Conservation (phyloP, 2,113 vertebrate species). For the Alosa alosa region DNA sequence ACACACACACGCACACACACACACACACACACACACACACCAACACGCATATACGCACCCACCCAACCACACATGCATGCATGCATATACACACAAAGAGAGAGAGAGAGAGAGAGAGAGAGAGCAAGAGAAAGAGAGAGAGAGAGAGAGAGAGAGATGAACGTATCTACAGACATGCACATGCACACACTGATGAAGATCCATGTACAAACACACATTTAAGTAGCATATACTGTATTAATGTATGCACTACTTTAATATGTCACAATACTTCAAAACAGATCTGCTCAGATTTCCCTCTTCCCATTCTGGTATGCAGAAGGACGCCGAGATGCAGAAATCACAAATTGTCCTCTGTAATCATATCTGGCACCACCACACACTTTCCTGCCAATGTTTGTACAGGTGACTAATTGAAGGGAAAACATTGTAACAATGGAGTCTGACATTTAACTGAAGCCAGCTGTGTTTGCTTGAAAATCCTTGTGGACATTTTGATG, state of each 20-base stretch:
- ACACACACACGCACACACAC: not conserved
- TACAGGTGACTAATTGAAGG: conserved; percentile 19
- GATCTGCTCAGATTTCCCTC: not conserved
- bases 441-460: conserved; percentile 16
- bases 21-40: conserved; percentile 7
- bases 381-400: not conserved
- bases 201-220: not conserved
- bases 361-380: conserved; percentile 2
- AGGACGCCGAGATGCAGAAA: not conserved
- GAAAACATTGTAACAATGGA: conserved; percentile 21
- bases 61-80: not conserved
- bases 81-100: not conserved
- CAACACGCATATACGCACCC: not conserved
- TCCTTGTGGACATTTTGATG: conserved; percentile 20
- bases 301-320: not conserved
- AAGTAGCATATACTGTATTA: not conserved
- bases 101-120: no score
- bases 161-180: not conserved
- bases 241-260: no score
- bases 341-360: conserved; percentile 18
- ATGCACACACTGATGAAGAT: not conserved
- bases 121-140: no score
- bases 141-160: no score
- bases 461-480: not conserved
- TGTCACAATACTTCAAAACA: not conserved